phyloP scores from a whole-genome alignment of 2,888 invertebrate species.

The Pemphredon lugubris region DNA sequence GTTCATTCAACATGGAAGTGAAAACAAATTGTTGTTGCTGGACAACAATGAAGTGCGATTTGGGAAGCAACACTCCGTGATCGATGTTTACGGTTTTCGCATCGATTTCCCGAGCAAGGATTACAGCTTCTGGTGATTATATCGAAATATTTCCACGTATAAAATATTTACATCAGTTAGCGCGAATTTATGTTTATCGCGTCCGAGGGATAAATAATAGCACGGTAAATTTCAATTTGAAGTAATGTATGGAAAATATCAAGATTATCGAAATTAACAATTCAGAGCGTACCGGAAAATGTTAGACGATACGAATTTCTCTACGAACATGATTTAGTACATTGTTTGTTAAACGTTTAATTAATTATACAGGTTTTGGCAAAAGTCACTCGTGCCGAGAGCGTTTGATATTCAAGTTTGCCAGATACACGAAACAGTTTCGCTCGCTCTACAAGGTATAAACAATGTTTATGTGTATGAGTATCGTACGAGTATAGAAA shows the following conservation, averaged over 20 bases:
- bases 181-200: too few relatives aligned
- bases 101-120: slow-evolving; percentile 53
- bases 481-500: slow-evolving; percentile 46
- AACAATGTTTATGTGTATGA: slow-evolving; percentile 65
- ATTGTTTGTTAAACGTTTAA: too few relatives aligned
- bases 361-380: slow-evolving; percentile 55
- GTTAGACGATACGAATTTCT: background rate
- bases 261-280: too few relatives aligned
- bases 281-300: too few relatives aligned
- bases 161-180: too few relatives aligned
- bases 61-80: slow-evolving; percentile 51
- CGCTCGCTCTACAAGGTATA: slow-evolving; percentile 53
- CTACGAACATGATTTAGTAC: too few relatives aligned
- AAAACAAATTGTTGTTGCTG: slow-evolving; percentile 71
- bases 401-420: slow-evolving; percentile 63
- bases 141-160: too few relatives aligned
- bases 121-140: slow-evolving; percentile 73
- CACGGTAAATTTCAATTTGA: background rate
- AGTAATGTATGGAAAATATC: too few relatives aligned
- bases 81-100: slow-evolving; percentile 77
- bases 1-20: slow-evolving; percentile 63
- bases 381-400: slow-evolving; percentile 47
- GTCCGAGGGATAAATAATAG: too few relatives aligned
- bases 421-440: slow-evolving; percentile 45
- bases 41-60: slow-evolving; percentile 51